phyloP scores from a whole-genome alignment of 1,140 invertebrate species.

The Patella vulgata region DNA sequence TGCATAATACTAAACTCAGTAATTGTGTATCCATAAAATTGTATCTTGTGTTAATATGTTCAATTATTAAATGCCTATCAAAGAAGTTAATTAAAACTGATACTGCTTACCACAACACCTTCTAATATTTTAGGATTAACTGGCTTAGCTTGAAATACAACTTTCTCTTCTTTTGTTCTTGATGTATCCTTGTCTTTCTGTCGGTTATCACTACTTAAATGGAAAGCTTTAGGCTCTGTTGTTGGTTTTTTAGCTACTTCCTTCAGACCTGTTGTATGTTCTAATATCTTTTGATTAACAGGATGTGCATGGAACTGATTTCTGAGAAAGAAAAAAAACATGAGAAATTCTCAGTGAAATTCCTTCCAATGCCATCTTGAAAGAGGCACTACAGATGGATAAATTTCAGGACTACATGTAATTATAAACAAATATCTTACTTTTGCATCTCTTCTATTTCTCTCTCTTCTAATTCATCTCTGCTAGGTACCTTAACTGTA shows the following conservation, averaged over 20 bases:
- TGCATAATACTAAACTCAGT: no score
- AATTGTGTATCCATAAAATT: no score
- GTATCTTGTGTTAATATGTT: no score
- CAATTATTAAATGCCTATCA: no score
- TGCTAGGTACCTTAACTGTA: slow-evolving; percentile 41
- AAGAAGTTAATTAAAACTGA: no score
- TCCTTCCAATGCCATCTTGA: no score
- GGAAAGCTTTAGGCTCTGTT: slow-evolving; percentile 52
- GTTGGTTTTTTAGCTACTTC: slow-evolving; percentile 47
- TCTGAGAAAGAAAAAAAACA: slow-evolving; percentile 38
- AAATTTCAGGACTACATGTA: neutral
- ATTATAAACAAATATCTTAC: slow-evolving; percentile 26
- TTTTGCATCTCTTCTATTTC: slow-evolving; percentile 62
- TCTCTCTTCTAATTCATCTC: slow-evolving; percentile 53
- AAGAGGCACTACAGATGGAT: no score
- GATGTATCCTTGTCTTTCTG: slow-evolving; percentile 9
- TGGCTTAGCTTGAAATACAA: slow-evolving; percentile 61
- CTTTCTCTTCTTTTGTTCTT: slow-evolving; percentile 34
- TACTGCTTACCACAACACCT: slow-evolving; percentile 55
- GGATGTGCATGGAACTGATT: slow-evolving; percentile 62
- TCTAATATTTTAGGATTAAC: slow-evolving; percentile 57
- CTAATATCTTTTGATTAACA: slow-evolving; percentile 57
- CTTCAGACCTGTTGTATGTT: slow-evolving; percentile 44
- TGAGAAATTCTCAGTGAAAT: no score
- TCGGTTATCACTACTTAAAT: slow-evolving; percentile 40